Base-by-base conservation (phyloP, 2,113 vertebrate species). In the Menura novaehollandiae region DNA sequence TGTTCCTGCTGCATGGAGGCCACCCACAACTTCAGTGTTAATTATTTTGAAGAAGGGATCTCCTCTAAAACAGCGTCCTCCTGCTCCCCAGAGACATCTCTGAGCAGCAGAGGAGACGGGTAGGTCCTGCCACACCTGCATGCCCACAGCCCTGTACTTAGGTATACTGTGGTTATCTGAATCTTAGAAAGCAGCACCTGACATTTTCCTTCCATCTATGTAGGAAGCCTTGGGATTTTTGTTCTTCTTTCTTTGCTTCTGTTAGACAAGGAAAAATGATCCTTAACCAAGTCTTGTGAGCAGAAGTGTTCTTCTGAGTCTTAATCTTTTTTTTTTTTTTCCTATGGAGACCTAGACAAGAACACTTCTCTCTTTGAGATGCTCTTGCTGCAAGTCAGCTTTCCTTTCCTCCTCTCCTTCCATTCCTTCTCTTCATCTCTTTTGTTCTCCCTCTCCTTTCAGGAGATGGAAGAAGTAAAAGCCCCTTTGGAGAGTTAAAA, bases 21-120 rank as follows among this genome's bases (percentile, higher is more conserved):
- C 19, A 17, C 53, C 15, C 19, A 3, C 0, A 1, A 20, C 41
- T 28, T 35, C 41, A 3, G 11, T 2, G 16, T 18, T 24, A 32
- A 0, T 37, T 59, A 3, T 28, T 26, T 33, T 28, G 64, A 51
- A 52, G 69, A 55, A 13, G 35, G 1, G 3, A 26, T 63, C 26
- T 62, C 19, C 64, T 55, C 43, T 15, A 15, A n/a, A 68, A 30
- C 20, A n/a, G 32, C 1, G 0, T 15, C 6, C 16, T 47, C 14
- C 21, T 18, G 52, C 43, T 89, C 22, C 60, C 24, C 49, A 24
- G 49, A 23, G 71, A 13, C 15, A 1, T 4, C 55, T 12, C 60
- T 66, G 63, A 33, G 62, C 15, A 23, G 62, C 62, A 64, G 41
- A 44, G 62, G 41, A 23, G 39, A 32, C 39, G 43, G 20, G 39